Conservation (phyloP, 2,113 vertebrate genomes). For the Xenopus tropicalis region UCB_Xtro_10.0 CM004447.2:17823501-17824000, state of each 20-base stretch:
- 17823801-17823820: no score
- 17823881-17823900: no score
- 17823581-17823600: conserved; percentile 22
- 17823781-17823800: no score
- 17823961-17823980: no score
- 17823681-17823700: conserved; percentile 8
- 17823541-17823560: conserved; percentile 23
- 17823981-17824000: no score
- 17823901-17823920: no score
- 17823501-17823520: no score
- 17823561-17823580: conserved; percentile 22
- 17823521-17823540: neutral
- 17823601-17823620: conserved; percentile 29
- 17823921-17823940: no score
- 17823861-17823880: no score
- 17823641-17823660: conserved; percentile 23
- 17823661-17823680: conserved; percentile 4
- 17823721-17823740: conserved; percentile 17
- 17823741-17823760: conserved; percentile 22
- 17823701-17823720: conserved; percentile 21
- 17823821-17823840: no score
- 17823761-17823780: neutral
- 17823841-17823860: no score
- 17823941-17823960: no score
- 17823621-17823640: neutral